Evolutionary conservation across 1,140 invertebrate species (phyloP).

Genomic region (Harpegnathos saltator): DNA sequence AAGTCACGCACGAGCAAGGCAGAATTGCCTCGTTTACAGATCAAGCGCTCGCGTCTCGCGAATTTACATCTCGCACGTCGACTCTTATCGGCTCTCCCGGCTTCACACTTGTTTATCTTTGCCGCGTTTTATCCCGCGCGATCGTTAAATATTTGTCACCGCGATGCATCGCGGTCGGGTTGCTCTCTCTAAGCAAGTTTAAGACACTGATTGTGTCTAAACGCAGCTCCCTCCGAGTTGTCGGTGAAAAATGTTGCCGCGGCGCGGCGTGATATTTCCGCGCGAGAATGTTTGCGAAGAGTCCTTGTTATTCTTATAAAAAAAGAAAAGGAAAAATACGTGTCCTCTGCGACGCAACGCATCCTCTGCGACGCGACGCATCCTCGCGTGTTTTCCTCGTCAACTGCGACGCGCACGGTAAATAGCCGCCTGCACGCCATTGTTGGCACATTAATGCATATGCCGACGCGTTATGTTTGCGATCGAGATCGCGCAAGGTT

Average conservation of each 20-base stretch:
- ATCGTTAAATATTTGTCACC: background rate
- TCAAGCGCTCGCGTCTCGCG: too few relatives aligned
- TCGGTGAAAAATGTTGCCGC: background rate
- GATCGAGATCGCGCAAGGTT: conserved; percentile 15
- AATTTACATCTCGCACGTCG: too few relatives aligned
- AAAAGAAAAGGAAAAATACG: background rate
- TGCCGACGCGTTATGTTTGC: background rate
- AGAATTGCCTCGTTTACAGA: too few relatives aligned
- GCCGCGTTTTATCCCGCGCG: background rate
- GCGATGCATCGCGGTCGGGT: background rate
- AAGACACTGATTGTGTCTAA: too few relatives aligned
- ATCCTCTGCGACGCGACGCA: too few relatives aligned
- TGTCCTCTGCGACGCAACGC: too few relatives aligned
- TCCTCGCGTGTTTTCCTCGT: background rate
- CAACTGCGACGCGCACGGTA: background rate
- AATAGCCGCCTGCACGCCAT: background rate
- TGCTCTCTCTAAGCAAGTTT: too few relatives aligned
- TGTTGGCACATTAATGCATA: background rate
- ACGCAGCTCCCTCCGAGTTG: background rate
- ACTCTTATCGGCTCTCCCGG: too few relatives aligned
- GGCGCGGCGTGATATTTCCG: background rate
- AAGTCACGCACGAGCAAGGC: too few relatives aligned
- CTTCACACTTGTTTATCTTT: background rate
- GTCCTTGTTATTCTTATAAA: background rate
- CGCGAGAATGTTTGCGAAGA: background rate